Evolutionary conservation across 2,113 vertebrate species (phyloP), one percentile per base, ranked within the genome.

Genomic region (Willisornis vidua): DNA sequence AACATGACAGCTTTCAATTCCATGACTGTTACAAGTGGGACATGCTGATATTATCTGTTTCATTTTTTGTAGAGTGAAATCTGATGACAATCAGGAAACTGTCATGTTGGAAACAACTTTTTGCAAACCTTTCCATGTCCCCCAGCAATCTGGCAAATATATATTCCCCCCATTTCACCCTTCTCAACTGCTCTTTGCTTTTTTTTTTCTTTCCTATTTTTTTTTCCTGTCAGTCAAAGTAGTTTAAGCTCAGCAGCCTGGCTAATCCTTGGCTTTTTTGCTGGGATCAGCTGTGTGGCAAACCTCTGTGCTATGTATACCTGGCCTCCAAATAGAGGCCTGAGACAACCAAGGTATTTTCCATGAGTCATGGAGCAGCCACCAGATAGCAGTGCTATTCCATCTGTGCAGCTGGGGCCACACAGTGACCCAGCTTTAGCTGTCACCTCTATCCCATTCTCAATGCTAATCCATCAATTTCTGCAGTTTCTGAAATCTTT

Each of bases 341-440:
- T 77, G 72, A 90, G 85, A 78, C 76, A 81, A 94, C 76, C 65
- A n/a, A 93, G 59, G 88, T 61, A 94, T 93, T 96, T 93, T 96
- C 94, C 93, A 95, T 96, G 94, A 96, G 93, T 96, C 96, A 96
- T 87, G 61, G 80, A 95, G 74, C 73, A 92, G 88, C 93, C 93
- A 94, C 33, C 96, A 96, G 96, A 97, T 95, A 96, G 94, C 90
- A 96, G 87, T 96, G 73, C 95, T 96, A 94, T 95, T 92, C 94
- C 94, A 90, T 92, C 24, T 85, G 61, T 93, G 74, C 2, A 1
- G 29, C 31, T 28, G 35, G 54, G 65, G 43, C 59, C 75, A 14
- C 7, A 2, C 3, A 1, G n/a, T 31, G 63, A 63, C 76, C 68
- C 65, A 81, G 83, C 62, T 85, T 83, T 61, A 48, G 55, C 70